phyloP scores from a whole-genome alignment of 1,140 invertebrate species.

The Sinella curviseta region DNA sequence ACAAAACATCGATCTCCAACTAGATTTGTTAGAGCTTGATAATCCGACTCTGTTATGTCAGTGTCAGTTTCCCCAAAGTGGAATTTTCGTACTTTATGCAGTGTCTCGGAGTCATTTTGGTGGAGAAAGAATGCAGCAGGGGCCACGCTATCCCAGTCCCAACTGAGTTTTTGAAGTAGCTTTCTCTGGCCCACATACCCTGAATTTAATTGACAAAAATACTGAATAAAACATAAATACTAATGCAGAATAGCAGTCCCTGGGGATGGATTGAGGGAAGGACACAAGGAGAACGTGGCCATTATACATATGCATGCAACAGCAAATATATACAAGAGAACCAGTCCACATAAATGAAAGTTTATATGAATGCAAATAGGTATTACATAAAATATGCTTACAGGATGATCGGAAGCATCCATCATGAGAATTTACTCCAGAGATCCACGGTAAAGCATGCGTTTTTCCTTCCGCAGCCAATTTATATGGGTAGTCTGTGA shows the following conservation, averaged over 20 bases:
- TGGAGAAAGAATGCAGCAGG: background rate
- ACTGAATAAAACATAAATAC: too few species aligned
- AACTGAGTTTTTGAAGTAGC: background rate
- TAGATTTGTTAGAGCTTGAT: background rate
- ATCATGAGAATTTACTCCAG: slow-evolving; percentile 42
- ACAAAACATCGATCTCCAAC: background rate
- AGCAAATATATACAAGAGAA: too few species aligned
- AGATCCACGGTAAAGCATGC: slow-evolving; percentile 41
- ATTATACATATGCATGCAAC: too few species aligned
- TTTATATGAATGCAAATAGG: too few species aligned
- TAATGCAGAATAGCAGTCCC: too few species aligned
- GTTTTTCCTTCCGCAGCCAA: slow-evolving; percentile 32
- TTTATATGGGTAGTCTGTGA: slow-evolving; percentile 31
- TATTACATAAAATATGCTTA: slow-evolving; percentile 28
- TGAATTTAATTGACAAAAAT: too few species aligned
- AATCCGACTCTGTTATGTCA: background rate
- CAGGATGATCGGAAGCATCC: slow-evolving; percentile 24
- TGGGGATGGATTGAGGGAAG: too few species aligned
- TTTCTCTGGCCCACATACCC: background rate
- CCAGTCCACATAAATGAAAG: too few species aligned
- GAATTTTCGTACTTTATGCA: slow-evolving; percentile 20
- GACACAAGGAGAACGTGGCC: too few species aligned
- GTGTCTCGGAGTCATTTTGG: slow-evolving; percentile 32
- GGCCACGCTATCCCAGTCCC: background rate
- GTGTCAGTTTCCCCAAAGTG: background rate